Base-by-base conservation (phyloP, 2,113 vertebrate species). In the Bettongia penicillata region DNA sequence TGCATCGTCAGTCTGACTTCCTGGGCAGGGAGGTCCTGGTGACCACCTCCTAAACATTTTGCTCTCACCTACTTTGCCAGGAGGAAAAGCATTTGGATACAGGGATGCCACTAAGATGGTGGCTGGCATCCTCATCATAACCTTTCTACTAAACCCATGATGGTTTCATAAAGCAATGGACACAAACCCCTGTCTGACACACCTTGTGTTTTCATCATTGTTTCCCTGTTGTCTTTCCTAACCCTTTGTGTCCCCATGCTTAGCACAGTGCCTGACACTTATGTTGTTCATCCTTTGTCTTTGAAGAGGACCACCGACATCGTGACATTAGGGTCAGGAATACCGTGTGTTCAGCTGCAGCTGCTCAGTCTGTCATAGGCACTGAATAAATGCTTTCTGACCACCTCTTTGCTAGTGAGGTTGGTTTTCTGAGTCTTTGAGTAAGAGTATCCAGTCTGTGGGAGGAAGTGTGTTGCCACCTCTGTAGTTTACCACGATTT, bases 81-180 rank as follows among this genome's bases (percentile, higher is more conserved):
- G 51, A 37, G 51, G 89, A 68, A 52, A 92, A 24, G 89, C 24
- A 19, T 91, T 49, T 90, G 61, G 61, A 89, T 2, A 3, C 19
- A 31, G 77, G 3, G 11, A 0, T n/a, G 47, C 9, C 93, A 0
- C 55, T 23, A 9, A 11, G 51, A 14, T 31, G 51, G 47, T 61
- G 2, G 8, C 23, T 31, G 0, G 0, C 48, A 14, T 37, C 6
- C 48, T 53, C 23, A 22, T 51, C 0, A 0, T 0, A 26, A 47
- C 89, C 8, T 0, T 0, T 10, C 26, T 8, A 28, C 3, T 28
- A 0, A 0, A 55, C 50, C 25, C 0, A 7, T 0, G 28, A 24
- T 19, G 3, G 37, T 19, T 84, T 23, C 8, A 8, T 50, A 47
- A 9, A 93, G 55, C 51, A 49, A 19, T 24, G 2, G 2, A 14